phyloP scores from a whole-genome alignment of 2,113 vertebrate species.

The Eleginops maclovinus region DNA sequence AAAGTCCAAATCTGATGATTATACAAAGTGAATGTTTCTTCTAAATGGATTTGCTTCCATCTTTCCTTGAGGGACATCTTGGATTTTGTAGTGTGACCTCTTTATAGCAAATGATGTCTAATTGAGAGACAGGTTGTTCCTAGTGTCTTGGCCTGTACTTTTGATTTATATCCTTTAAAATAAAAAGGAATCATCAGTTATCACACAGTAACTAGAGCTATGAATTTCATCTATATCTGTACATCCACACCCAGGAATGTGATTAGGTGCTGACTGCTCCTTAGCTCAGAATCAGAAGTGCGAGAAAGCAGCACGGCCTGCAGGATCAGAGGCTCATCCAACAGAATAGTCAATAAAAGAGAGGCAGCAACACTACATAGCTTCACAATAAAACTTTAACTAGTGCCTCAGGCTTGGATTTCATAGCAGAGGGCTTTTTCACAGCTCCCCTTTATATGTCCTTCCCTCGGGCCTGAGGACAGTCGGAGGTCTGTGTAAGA shows the following conservation, averaged over 20 bases:
- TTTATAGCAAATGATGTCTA: not conserved
- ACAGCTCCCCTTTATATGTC: constrained; percentile 49
- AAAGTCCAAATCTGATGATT: too few relatives aligned
- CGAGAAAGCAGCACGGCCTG: constrained; percentile 24
- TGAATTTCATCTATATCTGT: not conserved
- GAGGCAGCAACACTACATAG: constrained; percentile 47
- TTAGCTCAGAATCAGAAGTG: constrained; percentile 41
- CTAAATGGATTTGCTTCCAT: too few relatives aligned
- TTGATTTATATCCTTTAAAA: constrained; percentile 2
- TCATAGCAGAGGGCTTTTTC: constrained; percentile 48
- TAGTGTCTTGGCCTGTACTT: not conserved
- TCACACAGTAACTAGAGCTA: not conserved
- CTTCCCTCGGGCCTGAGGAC: constrained; percentile 47
- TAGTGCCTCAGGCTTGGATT: constrained; percentile 54
- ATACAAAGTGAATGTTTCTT: too few relatives aligned
- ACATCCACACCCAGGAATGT: constrained; percentile 15
- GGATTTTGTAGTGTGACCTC: not conserved
- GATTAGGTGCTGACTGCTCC: constrained; percentile 30
- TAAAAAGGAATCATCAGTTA: not conserved
- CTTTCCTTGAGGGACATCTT: too few relatives aligned
- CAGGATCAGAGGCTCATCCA: constrained; percentile 58
- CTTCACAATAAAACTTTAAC: constrained; percentile 71
- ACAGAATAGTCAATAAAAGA: constrained; percentile 66
- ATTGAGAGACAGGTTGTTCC: too few relatives aligned
- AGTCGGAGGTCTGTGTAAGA: constrained; percentile 35